These are phyloP conservation scores for Peromyscus eremicus DNA, from an alignment of 2,797 vertebrate species.

Conservation along the genomic window DNA sequence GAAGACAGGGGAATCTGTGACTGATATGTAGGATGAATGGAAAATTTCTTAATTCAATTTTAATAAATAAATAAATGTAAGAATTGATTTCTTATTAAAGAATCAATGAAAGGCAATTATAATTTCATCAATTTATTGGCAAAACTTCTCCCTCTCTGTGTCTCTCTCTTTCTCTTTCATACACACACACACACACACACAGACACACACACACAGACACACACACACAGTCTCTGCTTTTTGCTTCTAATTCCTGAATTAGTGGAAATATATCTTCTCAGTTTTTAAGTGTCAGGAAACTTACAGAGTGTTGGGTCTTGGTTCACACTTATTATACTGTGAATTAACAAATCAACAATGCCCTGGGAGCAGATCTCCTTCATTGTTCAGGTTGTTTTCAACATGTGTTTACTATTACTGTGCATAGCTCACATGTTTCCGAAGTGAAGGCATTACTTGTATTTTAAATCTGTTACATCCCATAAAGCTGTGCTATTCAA, in stretches of 20 bases:
- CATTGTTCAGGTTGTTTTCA: not conserved
- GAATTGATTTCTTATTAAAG: not conserved
- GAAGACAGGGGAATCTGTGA: too few species aligned
- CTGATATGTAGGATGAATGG: too few species aligned
- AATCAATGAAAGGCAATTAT: not conserved
- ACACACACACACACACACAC: too few species aligned
- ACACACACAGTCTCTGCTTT: not conserved
- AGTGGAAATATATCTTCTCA: not conserved
- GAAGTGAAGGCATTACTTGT: constrained; percentile 21
- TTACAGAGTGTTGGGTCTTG: not conserved
- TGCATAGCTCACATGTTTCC: not conserved
- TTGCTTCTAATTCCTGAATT: not conserved
- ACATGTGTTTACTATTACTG: not conserved
- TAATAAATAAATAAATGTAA: not conserved
- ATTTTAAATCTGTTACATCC: constrained; percentile 65
- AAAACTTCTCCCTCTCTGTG: not conserved
- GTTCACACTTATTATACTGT: not conserved
- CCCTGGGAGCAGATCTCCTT: not conserved
- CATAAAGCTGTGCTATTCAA: constrained; percentile 43
- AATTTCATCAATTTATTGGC: not conserved
- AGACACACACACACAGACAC: too few species aligned
- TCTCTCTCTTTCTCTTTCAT: too few species aligned
- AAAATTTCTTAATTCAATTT: not conserved
- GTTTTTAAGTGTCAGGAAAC: not conserved
- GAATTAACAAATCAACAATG: not conserved